Base-by-base conservation (phyloP, 2,797 vertebrate species). In the Ciconia nigra region DNA sequence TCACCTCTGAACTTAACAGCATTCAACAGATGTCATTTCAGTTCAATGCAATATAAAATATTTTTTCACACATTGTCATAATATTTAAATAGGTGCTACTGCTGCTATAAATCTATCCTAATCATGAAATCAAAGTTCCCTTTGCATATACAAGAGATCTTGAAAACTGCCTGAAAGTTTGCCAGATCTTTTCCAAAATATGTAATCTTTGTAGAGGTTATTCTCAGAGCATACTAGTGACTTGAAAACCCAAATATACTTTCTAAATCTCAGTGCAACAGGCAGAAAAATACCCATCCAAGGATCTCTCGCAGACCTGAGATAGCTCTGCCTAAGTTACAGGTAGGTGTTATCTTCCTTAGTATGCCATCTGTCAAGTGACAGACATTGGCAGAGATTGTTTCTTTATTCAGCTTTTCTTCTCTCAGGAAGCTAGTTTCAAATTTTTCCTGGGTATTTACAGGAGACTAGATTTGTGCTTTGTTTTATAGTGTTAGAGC, bases 121-220 rank as follows among this genome's bases (percentile, higher is more conserved):
- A 96, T 92, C 58, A 69, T 57, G 37, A 95, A 95, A 96, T 95
- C 93, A 96, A 94, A 93, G 73, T 46, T 90, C 57, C 33, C 35
- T 92, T 96, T 95, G 77, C 92, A 87, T 94, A 89, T 71, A 94
- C 92, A 94, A 91, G 69, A 83, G 52, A 89, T 82, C 90, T 96
- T 94, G 84, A 97, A 96, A 96, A 95, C 51, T 90, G 65, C 89
- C 89, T 96, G 74, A 86, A 87, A 37, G 7, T 39, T 85, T 97
- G 95, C 93, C 96, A 91, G 81, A 82, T 92, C 51, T 42, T 89
- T 84, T 74, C 24, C 47, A 63, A 86, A 87, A 92, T 70, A 82
- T 5, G 26, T 76, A 73, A 73, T 83, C 74, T 92, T 92, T 31
- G 37, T 26, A 67, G 51, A 96, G 89, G 80, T 94, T 95, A 95